Evolutionary conservation across 2,888 invertebrate genomes (phyloP), one percentile per base, ranked within the genome.

Genomic region (Ormyrus labotus): DNA sequence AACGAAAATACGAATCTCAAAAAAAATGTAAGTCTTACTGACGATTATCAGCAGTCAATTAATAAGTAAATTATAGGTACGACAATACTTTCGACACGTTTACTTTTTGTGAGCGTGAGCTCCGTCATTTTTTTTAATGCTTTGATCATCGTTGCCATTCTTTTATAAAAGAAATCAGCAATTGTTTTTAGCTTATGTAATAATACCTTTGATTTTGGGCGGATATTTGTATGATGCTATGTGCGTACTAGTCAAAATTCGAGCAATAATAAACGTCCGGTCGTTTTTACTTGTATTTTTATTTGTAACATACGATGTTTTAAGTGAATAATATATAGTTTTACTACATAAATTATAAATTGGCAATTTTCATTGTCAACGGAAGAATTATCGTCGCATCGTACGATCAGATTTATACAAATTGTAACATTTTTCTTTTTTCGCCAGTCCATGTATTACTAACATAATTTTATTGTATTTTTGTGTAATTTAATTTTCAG

Each of bases 201-300:
- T 48, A 48, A 64, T 48, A 45, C 48, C 63, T 53, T 53, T 50
- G 45, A 58, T 70, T 75, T 73, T 67, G 53, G 55, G 45, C 71
- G 50, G 47, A 71, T 70, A 82, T 65, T 63, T 53, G 34, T 34
- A 76, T 63, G 65, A 80, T 83, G 72, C 82, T 82, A 82, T 78
- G 81, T 84, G 83, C 83, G 87, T 88, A 87, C 90, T 90, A 89
- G 90, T 90, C 89, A 90, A 90, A 90, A 90, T 89, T 89, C 85
- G 84, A 88, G 84, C 85, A 85, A 86, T 85, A 82, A 83, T 81
- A 72, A 34, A 81, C 67, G 57, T 79, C 70, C 73, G 61, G 61
- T 68, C 68, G 60, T 76, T 82, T 82, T 78, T 73, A 80, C 64
- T 80, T 80, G 73, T 80, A 77, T 68, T 78, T 78, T 81, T 65